A percentile compares a stretch with the other conserved stretches of the same genome.
These are phyloP conservation scores for Plectus sambesii DNA, from an alignment of 1,140 invertebrate genomes.

Conservation along the genomic window DNA sequence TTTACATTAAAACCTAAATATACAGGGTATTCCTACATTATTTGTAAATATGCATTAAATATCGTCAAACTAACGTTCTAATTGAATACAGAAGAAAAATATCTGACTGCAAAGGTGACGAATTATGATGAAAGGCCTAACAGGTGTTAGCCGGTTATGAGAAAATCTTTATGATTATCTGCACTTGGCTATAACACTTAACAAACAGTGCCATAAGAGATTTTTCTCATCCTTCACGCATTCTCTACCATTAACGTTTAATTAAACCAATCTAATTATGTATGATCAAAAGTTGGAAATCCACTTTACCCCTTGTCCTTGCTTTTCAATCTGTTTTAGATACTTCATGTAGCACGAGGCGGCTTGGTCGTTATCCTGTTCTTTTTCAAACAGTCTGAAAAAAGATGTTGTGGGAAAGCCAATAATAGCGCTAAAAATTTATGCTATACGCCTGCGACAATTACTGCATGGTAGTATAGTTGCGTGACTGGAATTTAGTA, in stretches of 20 bases:
- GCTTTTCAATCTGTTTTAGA: conserved; percentile 60
- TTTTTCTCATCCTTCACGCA: conserved; percentile 7
- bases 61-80: conserved; percentile 19
- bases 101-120: too few species aligned
- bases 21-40: too few species aligned
- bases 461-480: conserved; percentile 2
- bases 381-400: conserved; percentile 68
- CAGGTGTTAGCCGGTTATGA: too few species aligned
- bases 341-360: conserved; percentile 79
- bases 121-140: too few species aligned
- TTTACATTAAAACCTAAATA: neutral
- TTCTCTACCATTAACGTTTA: too few species aligned
- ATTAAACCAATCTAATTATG: conserved; percentile 8
- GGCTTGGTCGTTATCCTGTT: conserved; percentile 70
- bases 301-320: conserved; percentile 31
- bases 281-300: neutral
- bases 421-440: too few species aligned
- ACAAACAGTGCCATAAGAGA: conserved; percentile 5
- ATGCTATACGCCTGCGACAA: conserved; percentile 2
- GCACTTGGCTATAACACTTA: conserved; percentile 8
- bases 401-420: too few species aligned
- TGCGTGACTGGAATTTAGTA: conserved; percentile 9
- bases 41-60: conserved; percentile 22
- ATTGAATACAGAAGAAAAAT: conserved; percentile 2
- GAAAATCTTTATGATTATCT: too few species aligned